Percentiles rank a stretch among this genome's conserved stretches.
These are phyloP conservation scores for Osmerus eperlanus DNA, from an alignment of 2,113 vertebrate genomes.

Conservation along the genomic window DNA sequence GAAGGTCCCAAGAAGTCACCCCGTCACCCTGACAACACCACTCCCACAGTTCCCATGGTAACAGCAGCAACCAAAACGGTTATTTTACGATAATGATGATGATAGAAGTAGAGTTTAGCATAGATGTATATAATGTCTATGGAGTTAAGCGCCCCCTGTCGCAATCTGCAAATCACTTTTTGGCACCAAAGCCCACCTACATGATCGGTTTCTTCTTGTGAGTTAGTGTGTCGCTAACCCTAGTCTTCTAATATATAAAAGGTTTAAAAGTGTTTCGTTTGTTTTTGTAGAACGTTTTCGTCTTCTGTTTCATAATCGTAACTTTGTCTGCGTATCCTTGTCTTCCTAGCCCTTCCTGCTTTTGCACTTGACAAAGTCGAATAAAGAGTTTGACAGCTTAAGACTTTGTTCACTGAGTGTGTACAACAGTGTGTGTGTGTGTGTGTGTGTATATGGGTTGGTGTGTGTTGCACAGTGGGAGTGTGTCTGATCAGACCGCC, in stretches of 20 bases:
- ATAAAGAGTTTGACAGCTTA: slow-evolving; percentile 75
- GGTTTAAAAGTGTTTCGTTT: not conserved
- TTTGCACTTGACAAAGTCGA: slow-evolving; percentile 82
- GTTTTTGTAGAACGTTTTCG: no score
- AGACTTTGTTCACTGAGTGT: not conserved
- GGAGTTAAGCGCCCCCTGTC: no score
- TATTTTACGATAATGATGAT: no score
- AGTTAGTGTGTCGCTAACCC: not conserved
- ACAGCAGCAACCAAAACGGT: not conserved
- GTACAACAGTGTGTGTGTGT: not conserved
- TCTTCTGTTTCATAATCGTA: no score
- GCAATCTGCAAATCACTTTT: no score
- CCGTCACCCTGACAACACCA: not conserved
- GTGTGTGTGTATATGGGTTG: no score
- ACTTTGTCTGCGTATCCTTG: no score
- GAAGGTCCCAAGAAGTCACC: not conserved
- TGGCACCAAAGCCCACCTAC: not conserved
- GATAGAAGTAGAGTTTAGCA: no score
- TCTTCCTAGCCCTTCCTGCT: slow-evolving; percentile 67
- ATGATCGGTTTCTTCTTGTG: not conserved
- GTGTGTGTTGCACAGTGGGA: no score
- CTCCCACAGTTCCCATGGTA: not conserved
- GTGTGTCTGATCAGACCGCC: not conserved
- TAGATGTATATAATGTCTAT: no score
- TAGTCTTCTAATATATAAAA: slow-evolving; percentile 21